Evolutionary conservation across 2,113 vertebrate genomes (phyloP).

Genomic region (Chrysemys picta): DNA sequence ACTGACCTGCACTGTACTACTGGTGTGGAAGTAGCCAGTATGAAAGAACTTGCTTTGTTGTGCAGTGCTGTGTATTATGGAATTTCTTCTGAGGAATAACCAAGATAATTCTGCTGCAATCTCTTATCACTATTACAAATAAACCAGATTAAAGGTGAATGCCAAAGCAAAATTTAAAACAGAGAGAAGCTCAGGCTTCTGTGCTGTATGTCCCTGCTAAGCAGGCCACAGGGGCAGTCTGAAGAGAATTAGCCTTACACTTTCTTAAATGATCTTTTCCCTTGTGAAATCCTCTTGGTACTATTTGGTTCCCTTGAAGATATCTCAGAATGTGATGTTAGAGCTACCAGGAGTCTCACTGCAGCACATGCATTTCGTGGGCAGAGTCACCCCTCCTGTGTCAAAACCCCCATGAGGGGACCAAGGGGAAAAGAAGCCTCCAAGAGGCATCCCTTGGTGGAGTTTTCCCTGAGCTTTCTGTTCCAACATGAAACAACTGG

Average conservation of each 20-base stretch:
- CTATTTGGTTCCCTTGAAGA: neutral
- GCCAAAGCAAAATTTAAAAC: neutral
- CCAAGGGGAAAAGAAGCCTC: neutral
- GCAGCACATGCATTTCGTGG: neutral
- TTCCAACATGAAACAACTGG: neutral
- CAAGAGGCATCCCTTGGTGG: neutral
- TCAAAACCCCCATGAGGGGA: neutral
- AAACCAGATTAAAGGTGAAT: neutral
- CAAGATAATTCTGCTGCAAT: rapidly evolving
- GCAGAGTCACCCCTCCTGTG: neutral
- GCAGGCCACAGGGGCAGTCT: rapidly evolving
- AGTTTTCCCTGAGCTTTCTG: neutral
- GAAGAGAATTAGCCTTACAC: neutral
- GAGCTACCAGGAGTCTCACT: neutral
- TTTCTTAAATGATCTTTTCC: neutral
- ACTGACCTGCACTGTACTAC: rapidly evolving
- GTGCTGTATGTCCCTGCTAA: rapidly evolving
- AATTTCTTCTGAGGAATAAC: rapidly evolving
- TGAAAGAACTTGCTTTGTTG: neutral
- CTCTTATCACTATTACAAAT: neutral
- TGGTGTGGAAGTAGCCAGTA: neutral
- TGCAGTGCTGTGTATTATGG: rapidly evolving
- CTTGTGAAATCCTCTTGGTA: neutral
- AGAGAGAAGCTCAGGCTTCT: neutral
- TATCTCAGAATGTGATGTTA: neutral